Evolutionary conservation across 2,888 invertebrate species (phyloP).

Genomic region (Lomographa bimaculata): DNA sequence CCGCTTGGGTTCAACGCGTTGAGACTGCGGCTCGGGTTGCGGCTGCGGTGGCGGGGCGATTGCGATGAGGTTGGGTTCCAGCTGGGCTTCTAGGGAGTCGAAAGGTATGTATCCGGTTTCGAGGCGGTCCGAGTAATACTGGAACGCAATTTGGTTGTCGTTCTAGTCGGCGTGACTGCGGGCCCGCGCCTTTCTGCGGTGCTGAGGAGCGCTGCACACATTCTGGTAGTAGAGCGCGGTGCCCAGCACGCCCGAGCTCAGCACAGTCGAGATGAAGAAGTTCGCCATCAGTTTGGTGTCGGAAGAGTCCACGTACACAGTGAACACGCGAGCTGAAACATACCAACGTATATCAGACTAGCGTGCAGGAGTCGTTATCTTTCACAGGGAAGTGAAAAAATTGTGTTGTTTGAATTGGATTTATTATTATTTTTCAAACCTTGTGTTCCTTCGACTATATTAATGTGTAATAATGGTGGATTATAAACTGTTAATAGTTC

Average conservation of each 20-base stretch:
- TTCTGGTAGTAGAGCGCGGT: constrained; percentile 87
- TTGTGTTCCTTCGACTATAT: no score
- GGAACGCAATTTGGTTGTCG: constrained; percentile 42
- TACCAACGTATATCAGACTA: no score
- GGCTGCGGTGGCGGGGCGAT: no score
- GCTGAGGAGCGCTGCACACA: constrained; percentile 14
- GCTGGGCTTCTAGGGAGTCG: constrained; percentile 15
- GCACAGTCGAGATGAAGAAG: constrained; percentile 87
- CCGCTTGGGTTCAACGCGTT: constrained; percentile 12
- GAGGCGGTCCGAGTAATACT: constrained; percentile 36
- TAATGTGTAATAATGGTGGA: no score
- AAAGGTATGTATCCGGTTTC: constrained; percentile 28
- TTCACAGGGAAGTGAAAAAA: no score
- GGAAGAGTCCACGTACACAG: constrained; percentile 90
- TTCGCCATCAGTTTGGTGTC: constrained; percentile 89
- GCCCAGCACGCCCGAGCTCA: constrained; percentile 88
- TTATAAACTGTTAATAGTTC: neutral
- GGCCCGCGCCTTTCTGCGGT: constrained; percentile 27
- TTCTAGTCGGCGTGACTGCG: constrained; percentile 42
- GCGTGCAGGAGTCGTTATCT: no score
- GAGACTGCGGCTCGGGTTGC: constrained; percentile 1
- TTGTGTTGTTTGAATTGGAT: no score
- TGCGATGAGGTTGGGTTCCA: neutral
- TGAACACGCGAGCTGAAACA: constrained; percentile 91
- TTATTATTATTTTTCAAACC: no score